Evolutionary conservation across 1,140 invertebrate genomes (phyloP), one percentile per base, ranked within the genome.

Genomic region (Lithobius niger): DNA sequence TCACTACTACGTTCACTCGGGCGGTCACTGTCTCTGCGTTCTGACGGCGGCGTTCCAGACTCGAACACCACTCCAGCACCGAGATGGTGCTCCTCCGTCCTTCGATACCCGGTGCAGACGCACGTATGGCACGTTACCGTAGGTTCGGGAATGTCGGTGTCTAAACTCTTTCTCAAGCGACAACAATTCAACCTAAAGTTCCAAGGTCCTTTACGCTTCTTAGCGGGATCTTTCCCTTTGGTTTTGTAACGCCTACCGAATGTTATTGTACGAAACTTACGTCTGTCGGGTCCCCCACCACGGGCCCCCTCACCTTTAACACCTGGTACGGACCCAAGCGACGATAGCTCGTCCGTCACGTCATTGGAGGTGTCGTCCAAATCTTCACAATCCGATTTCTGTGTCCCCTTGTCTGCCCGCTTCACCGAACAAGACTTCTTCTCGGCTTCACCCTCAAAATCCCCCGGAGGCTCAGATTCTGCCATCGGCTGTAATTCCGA

Each of bases 21-120:
- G 31, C 18, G 18, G 18, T 40, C 31, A 13, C 10, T 40, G 18
- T 13, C 18, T 10, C 31, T 10, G 10, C 24, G 36, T 55, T 27
- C 27, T n/a, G n/a, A n/a, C 1, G 40, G n/a, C 43, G 54, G 56
- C 21, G 31, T 44, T 25, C 26, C 58, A 56, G 69, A 69, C 53
- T 75, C 73, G 57, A 76, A 77, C n/a, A 76, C 67, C 19, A 73
- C 67, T 49, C 71, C 71, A 53, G 74, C 69, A 18, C 71, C 71
- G 56, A 77, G 67, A 57, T 72, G 69, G 57, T 77, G 74, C 22
- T 79, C 75, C 55, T 78, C 76, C 0, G 76, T 79, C 56, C 76
- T 69, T 56, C 74, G 69, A 60, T 79, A 80, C 28, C 77, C 76
- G 6, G 77, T 81, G 61, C 79, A 81, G 52, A 79, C 72, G 61